Evolutionary conservation across 2,113 vertebrate species (phyloP).

Genomic region (Alexandromys fortis): DNA sequence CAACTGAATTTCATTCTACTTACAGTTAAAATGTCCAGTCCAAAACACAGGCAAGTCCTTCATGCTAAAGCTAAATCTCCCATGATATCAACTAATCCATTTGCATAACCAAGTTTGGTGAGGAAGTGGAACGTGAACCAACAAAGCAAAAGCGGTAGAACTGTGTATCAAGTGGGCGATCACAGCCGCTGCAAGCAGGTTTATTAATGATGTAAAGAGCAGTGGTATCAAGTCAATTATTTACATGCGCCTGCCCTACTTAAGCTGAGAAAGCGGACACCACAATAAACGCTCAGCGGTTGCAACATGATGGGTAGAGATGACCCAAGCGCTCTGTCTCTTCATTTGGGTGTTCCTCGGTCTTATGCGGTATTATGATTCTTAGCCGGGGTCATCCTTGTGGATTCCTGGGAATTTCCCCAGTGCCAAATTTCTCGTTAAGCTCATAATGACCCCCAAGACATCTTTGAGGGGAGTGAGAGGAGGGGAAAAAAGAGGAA

Average conservation of each 20-base stretch:
- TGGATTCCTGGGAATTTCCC: too few relatives aligned
- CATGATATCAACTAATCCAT: constrained; percentile 1
- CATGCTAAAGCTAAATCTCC: constrained; percentile 26
- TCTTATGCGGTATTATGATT: background rate
- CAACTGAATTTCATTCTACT: constrained; percentile 34
- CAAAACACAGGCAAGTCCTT: constrained; percentile 17
- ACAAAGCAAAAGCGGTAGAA: constrained; percentile 25
- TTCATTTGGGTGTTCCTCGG: background rate
- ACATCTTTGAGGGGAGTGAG: too few relatives aligned
- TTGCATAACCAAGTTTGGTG: background rate
- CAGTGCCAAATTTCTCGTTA: too few relatives aligned
- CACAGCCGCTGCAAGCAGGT: background rate
- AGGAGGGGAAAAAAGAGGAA: too few relatives aligned
- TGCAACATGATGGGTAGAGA: background rate
- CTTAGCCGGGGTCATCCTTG: too few relatives aligned
- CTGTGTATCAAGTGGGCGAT: background rate
- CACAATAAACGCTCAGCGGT: background rate
- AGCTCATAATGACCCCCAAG: too few relatives aligned
- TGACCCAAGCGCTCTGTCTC: background rate
- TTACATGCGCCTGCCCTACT: constrained; percentile 45
- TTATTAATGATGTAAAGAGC: constrained; percentile 68
- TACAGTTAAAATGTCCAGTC: background rate
- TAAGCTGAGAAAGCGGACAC: background rate
- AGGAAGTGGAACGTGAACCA: background rate
- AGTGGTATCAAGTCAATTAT: constrained; percentile 72